Evolutionary conservation across 1,140 invertebrate species (phyloP), one percentile per base, ranked within the genome.

Genomic region (Formica exsecta): DNA sequence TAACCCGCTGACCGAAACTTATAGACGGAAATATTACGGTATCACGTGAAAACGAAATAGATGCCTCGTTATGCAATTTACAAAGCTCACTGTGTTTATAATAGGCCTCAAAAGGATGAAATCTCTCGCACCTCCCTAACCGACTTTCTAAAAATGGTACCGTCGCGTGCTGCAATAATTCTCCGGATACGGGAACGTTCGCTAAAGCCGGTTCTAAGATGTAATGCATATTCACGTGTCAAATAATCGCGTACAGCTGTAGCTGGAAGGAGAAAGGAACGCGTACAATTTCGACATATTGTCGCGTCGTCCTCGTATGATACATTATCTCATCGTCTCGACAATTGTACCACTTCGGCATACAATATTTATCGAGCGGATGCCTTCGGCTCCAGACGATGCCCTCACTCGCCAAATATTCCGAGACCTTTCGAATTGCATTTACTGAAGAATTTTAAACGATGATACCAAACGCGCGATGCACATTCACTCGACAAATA

Each of bases 61-160:
- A 48, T 44, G 38, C 16, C 38, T 81, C 54, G n/a, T 83, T 83
- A 29, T 59, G 79, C 29, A 83, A 83, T 62, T 83, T 48, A 61
- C 73, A 73, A 54, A 70, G 41, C 54, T 19, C 25, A 19, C 38
- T 22, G 51, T 25, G 38, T 38, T 62, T 36, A 57, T 38, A 59
- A 48, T 19, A 25, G 29, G 57, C 79, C 73, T 73, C 62, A 61
- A 83, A 74, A 83, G 79, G 68, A 83, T 38, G 54, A 83, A 62
- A 83, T 73, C 2, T n/a, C 9, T 36, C 54, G 3, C 54, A 8
- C 66, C 66, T 73, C 36, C 36, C 11, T n/a, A 32, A 2, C 22
- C 36, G 38, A 73, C 38, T 83, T 71, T 73, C 79, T 83, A 73
- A 73, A 83, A 74, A 83, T 74, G 79, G 68, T 48, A 62, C 29